Percentiles rank a stretch among this genome's conserved stretches.
Conservation (phyloP, 2,888 invertebrate species). For the Muschampia plurimacula region DNA sequence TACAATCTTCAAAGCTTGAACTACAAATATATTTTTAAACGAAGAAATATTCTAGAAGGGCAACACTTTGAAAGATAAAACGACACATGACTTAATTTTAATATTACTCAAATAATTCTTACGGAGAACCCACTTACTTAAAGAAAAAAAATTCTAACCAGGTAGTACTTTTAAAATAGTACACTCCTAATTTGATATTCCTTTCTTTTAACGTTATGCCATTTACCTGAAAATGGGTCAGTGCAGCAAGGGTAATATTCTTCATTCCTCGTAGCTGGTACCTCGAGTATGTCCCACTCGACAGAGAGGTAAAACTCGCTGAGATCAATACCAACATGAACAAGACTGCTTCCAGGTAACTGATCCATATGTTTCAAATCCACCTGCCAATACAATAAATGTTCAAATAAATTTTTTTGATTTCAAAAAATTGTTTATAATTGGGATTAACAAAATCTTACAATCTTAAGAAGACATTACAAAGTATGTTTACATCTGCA, state of each 20-base stretch:
- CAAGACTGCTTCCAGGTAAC: constrained; percentile 93
- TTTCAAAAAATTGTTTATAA: too few species aligned
- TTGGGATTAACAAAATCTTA: too few species aligned
- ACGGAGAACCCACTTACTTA: too few species aligned
- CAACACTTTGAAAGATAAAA: too few species aligned
- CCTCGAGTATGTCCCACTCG: constrained; percentile 98
- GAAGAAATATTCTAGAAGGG: not conserved
- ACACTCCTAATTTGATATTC: not conserved
- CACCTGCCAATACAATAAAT: constrained; percentile 81
- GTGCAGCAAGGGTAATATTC: constrained; percentile 96
- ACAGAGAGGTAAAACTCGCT: constrained; percentile 98
- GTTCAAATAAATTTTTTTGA: too few species aligned
- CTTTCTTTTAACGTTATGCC: not conserved
- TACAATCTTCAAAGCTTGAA: too few species aligned
- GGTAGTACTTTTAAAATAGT: too few species aligned
- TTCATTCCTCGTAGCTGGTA: constrained; percentile 95
- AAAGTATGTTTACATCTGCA: too few species aligned
- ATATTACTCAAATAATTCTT: too few species aligned
- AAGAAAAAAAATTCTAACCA: too few species aligned
- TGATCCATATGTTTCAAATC: constrained; percentile 96
- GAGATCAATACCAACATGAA: constrained; percentile 95
- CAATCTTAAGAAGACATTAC: too few species aligned
- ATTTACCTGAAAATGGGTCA: constrained; percentile 94
- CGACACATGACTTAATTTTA: too few species aligned
- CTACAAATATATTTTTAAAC: not conserved